These are phyloP conservation scores for Amphimallon solstitiale DNA, from an alignment of 2,888 invertebrate species.

Conservation along the genomic window DNA sequence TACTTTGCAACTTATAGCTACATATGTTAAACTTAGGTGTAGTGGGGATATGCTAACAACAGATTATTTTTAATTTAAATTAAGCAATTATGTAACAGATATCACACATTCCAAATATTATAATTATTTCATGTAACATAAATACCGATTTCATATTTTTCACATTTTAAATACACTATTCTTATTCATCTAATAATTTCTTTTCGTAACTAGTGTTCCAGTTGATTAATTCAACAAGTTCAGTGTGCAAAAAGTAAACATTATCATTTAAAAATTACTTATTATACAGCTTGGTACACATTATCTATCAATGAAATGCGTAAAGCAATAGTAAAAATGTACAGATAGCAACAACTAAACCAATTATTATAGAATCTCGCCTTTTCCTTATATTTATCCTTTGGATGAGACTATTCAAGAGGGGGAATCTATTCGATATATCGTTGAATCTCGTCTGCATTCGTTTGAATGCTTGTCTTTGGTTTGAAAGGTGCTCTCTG, in stretches of 20 bases:
- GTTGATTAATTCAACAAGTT: not conserved
- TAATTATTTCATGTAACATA: too few relatives aligned
- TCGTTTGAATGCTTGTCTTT: slow-evolving; percentile 88
- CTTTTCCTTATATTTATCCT: slow-evolving; percentile 94
- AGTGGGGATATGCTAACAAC: not conserved
- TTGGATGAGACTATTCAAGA: slow-evolving; percentile 87
- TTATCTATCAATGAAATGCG: slow-evolving; percentile 72
- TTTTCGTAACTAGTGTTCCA: not conserved
- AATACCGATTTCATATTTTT: too few relatives aligned
- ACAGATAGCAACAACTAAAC: slow-evolving; percentile 87
- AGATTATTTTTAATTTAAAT: not conserved
- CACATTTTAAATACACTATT: too few relatives aligned
- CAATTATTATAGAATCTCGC: slow-evolving; percentile 93
- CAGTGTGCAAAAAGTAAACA: not conserved
- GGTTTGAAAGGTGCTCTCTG: slow-evolving; percentile 89
- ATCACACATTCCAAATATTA: not conserved
- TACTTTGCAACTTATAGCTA: not conserved
- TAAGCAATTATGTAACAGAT: not conserved
- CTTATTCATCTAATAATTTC: too few relatives aligned
- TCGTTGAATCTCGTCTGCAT: slow-evolving; percentile 94
- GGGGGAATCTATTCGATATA: slow-evolving; percentile 87
- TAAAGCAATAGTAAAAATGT: slow-evolving; percentile 87
- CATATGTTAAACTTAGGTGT: not conserved
- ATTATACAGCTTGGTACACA: not conserved
- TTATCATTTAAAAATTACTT: not conserved